phyloP scores from a whole-genome alignment of 2,113 vertebrate species.

The Scatophagus argus region DNA sequence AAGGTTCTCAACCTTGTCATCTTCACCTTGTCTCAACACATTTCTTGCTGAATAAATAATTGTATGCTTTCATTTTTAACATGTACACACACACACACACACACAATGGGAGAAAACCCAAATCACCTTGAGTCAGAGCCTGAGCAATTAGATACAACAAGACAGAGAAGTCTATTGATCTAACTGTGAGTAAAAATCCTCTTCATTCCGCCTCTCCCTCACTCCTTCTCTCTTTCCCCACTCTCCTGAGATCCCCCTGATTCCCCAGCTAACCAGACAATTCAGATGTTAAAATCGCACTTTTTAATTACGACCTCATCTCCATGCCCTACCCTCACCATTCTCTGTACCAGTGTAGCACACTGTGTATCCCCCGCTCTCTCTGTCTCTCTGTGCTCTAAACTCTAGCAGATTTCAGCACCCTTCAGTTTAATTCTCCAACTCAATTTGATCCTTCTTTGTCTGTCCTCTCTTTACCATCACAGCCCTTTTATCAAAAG shows the following conservation, averaged over 20 bases:
- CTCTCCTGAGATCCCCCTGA: conserved; percentile 61
- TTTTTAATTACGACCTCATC: conserved; percentile 66
- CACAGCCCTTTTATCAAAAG: conserved; percentile 21
- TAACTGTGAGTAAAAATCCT: conserved; percentile 57
- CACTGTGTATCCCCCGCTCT: neutral
- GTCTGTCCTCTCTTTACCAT: conserved; percentile 8
- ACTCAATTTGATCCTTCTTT: conserved; percentile 46
- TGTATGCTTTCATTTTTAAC: conserved; percentile 9
- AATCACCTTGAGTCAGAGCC: conserved; percentile 60
- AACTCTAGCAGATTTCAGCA: too few species aligned
- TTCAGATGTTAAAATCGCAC: conserved; percentile 69
- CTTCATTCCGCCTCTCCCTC: conserved; percentile 26
- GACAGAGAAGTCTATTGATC: conserved; percentile 71
- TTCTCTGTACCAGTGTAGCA: conserved; percentile 13
- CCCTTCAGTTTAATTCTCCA: conserved; percentile 22
- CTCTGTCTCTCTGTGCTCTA: neutral
- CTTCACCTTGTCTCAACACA: conserved; percentile 27
- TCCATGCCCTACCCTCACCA: conserved; percentile 15
- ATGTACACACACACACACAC: neutral
- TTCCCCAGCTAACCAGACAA: conserved; percentile 49
- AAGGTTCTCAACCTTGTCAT: conserved; percentile 20
- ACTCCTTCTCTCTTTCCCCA: neutral
- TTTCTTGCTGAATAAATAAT: conserved; percentile 42
- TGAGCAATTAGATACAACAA: conserved; percentile 69
- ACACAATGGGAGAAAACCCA: neutral